Conservation (phyloP, 2,797 vertebrate genomes). For the Synaphobranchus kaupii region DNA sequence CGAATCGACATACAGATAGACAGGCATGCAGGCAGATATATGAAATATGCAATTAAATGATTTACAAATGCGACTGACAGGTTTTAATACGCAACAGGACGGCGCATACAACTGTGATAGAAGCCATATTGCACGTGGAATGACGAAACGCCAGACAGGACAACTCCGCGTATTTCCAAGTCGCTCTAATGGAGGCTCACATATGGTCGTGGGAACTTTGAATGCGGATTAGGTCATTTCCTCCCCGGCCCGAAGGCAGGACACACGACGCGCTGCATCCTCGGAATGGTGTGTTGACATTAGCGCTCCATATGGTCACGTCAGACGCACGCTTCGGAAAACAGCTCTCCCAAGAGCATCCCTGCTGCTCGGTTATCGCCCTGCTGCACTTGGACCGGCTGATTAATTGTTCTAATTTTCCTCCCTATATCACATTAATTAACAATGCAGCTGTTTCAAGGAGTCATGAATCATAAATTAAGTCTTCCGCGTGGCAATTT, state of each 20-base stretch:
- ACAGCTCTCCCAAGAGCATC: constrained; percentile 17
- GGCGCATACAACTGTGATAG: background rate
- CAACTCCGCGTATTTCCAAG: background rate
- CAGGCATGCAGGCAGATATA: background rate
- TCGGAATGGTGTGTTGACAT: constrained; percentile 6
- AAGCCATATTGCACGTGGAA: background rate
- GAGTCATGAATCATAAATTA: constrained; percentile 23
- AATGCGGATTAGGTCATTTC: background rate
- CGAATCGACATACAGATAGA: background rate
- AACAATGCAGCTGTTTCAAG: constrained; percentile 29
- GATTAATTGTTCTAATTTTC: constrained; percentile 32
- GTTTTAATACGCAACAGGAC: background rate
- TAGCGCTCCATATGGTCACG: constrained; percentile 5
- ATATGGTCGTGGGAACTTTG: background rate
- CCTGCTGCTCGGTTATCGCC: constrained; percentile 21
- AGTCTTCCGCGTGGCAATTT: background rate
- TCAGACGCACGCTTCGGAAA: background rate
- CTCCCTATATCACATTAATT: constrained; percentile 27
- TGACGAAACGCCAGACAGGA: background rate
- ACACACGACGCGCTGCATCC: background rate
- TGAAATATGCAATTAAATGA: background rate
- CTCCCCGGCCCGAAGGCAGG: background rate
- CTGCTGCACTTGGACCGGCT: constrained; percentile 16
- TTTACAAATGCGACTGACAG: background rate
- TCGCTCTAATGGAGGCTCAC: background rate